Evolutionary conservation across 2,113 vertebrate genomes (phyloP), one percentile per base, ranked within the genome.

Genomic region (Alosa alosa): DNA sequence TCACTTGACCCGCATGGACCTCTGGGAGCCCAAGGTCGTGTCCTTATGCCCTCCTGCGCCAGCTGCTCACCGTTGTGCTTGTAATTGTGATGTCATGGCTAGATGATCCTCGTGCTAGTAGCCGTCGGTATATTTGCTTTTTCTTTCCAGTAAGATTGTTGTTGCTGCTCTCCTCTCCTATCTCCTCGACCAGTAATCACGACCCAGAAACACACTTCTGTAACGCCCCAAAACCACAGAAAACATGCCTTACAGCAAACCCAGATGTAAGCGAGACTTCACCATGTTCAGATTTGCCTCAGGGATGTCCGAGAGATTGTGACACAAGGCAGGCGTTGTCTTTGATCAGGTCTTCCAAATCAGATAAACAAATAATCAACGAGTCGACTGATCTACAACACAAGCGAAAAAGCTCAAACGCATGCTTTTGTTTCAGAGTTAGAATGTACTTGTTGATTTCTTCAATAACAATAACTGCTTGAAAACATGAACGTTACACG

Each of bases 291-390:
- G 92, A 91, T 88, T 81, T 88, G 90, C 93, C 94, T 95, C 94
- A 95, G 94, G 94, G 94, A 94, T 93, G 90, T 94, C 94, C 93
- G 90, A 31, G 90, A 92, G 93, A 91, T 93, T 92, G 92, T 88
- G 90, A 93, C 89, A 84, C 50, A 81, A 52, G 81, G 60, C 90
- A 92, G 75, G 81, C n/a, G 6, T 72, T 87, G 84, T 91, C 90
- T 90, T 87, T 90, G 85, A 89, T 88, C 92, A 90, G 91, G 92
- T 94, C 93, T 94, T 94, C 91, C 93, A 93, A 90, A 91, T 15
- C 86, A 87, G 82, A 88, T 31, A 31, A 31, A 72, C 87, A 85
- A 84, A 86, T 91, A 82, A 55, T 88, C 86, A 84, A 87, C 90
- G 84, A 83, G 60, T 55, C 86, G n/a, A 84, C 88, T 89, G 81